Percentiles rank a stretch among this genome's conserved stretches.
phyloP scores from a whole-genome alignment of 2,113 vertebrate species.

The Macroglossus sobrinus region DNA sequence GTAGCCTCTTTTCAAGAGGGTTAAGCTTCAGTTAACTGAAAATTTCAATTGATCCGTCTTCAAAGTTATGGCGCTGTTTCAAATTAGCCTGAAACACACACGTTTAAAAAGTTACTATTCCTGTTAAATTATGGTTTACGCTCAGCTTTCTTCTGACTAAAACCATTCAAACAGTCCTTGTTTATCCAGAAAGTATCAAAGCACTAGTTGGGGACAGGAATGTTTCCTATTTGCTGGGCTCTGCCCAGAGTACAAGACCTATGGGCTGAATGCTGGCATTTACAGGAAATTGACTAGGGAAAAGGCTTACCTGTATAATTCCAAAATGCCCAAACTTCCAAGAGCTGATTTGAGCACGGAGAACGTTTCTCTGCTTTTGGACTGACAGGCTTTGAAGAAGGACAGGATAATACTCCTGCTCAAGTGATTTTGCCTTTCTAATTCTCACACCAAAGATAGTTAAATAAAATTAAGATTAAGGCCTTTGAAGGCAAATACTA shows the following conservation, averaged over 20 bases:
- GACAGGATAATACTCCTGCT: neutral
- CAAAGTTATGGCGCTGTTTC: neutral
- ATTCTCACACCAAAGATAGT: neutral
- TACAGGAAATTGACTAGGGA: neutral
- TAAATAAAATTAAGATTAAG: constrained; percentile 24
- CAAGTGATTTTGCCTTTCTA: neutral
- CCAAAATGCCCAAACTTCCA: neutral
- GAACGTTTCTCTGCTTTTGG: neutral
- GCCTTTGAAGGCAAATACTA: neutral
- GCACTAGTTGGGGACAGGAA: neutral
- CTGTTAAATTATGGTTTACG: neutral
- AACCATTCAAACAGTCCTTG: neutral
- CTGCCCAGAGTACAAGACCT: neutral
- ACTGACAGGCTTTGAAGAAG: neutral
- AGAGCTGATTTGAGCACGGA: neutral
- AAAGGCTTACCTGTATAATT: neutral
- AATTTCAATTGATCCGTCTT: neutral
- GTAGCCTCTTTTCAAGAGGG: neutral
- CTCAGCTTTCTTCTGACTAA: neutral
- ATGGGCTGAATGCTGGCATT: neutral
- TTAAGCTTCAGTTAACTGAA: neutral
- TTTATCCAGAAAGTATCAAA: neutral
- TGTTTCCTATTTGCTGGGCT: neutral
- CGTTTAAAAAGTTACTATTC: neutral
- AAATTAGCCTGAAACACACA: constrained; percentile 2